Evolutionary conservation across 2,113 vertebrate species (phyloP).

Genomic region (Willisornis vidua): DNA sequence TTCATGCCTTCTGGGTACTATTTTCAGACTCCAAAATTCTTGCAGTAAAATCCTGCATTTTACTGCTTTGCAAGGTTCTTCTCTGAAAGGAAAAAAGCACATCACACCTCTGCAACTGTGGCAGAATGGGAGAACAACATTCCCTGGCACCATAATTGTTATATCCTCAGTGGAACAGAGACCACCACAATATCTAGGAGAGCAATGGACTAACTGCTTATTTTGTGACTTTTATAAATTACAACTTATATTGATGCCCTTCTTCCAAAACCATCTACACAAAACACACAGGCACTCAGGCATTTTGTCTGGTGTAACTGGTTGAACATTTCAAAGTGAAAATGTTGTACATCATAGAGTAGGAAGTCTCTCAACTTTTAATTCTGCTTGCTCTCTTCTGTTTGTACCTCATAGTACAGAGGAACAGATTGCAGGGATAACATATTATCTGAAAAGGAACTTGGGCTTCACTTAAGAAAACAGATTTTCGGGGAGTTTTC

Average conservation of each 20-base stretch:
- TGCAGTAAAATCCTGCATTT: neutral
- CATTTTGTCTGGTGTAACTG: neutral
- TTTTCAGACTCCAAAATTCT: neutral
- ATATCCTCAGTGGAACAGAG: neutral
- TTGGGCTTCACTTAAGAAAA: constrained; percentile 3
- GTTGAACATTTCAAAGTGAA: neutral
- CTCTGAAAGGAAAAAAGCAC: neutral
- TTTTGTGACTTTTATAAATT: neutral
- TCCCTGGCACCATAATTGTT: neutral
- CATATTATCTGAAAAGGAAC: constrained; percentile 18
- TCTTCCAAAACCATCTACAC: neutral
- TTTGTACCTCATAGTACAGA: neutral
- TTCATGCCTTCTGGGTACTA: constrained; percentile 8
- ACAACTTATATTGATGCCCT: neutral
- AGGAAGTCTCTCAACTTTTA: neutral
- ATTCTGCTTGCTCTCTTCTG: neutral
- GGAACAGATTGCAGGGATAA: neutral
- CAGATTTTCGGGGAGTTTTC: neutral
- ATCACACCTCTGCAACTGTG: neutral
- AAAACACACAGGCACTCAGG: neutral
- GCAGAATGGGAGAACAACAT: neutral
- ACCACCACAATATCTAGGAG: neutral
- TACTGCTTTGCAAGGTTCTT: neutral
- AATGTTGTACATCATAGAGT: neutral
- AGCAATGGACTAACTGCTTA: neutral